A percentile compares a stretch with the other conserved stretches of the same genome.
Evolutionary conservation across 2,797 vertebrate species (phyloP).

Genomic region (Iguana delicatissima): DNA sequence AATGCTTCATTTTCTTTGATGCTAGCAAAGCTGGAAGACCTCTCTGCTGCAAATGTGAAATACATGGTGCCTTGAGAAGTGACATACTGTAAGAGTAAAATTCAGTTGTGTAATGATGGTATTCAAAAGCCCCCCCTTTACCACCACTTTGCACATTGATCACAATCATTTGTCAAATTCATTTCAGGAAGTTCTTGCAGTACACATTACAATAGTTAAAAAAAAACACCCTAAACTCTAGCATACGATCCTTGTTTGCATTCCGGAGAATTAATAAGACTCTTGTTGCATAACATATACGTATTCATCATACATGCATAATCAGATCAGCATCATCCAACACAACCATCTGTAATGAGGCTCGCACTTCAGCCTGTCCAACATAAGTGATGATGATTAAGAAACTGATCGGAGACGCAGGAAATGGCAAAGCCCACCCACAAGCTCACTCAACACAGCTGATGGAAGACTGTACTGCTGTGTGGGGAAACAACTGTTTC

Average conservation of each 20-base stretch:
- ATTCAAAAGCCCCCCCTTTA: constrained; percentile 45
- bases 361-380: constrained; percentile 8
- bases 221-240: neutral
- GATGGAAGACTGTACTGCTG: neutral
- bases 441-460: neutral
- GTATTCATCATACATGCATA: constrained; percentile 18
- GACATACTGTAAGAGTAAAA: neutral
- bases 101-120: constrained; percentile 1
- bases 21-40: constrained; percentile 25
- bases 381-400: constrained; percentile 6
- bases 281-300: constrained; percentile 51
- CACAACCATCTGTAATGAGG: neutral
- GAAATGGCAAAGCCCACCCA: neutral
- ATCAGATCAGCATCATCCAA: constrained; percentile 24
- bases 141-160: neutral
- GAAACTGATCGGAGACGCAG: constrained; percentile 19
- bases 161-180: constrained; percentile 45
- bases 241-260: constrained; percentile 40
- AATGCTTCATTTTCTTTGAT: constrained; percentile 27
- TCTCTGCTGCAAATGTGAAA: constrained; percentile 34
- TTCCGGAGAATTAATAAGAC: constrained; percentile 47
- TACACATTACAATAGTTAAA: constrained; percentile 29
- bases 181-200: constrained; percentile 39
- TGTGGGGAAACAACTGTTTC: constrained; percentile 19
- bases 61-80: constrained; percentile 1